phyloP scores from a whole-genome alignment of 1,140 invertebrate species.

The Bombus polaris region DNA sequence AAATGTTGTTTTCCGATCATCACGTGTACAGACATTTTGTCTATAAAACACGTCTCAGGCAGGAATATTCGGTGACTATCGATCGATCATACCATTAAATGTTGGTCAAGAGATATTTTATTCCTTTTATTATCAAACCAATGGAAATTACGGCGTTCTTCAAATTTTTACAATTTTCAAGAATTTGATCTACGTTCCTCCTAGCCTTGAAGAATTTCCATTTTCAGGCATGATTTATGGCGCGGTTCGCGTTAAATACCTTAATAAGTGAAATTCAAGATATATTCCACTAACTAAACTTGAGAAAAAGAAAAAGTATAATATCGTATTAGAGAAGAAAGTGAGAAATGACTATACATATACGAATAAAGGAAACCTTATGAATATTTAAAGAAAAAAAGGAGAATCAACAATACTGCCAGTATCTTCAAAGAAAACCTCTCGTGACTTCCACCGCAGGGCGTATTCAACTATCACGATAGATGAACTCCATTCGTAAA shows the following conservation, averaged over 20 bases:
- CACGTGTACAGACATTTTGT: slow-evolving; percentile 44
- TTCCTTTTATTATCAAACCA: neutral
- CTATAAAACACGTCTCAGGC: slow-evolving; percentile 42
- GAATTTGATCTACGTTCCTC: neutral
- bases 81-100: slow-evolving; percentile 44
- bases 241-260: neutral
- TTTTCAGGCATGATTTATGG: neutral
- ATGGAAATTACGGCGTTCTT: slow-evolving; percentile 3
- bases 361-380: neutral
- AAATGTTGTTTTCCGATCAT: slow-evolving; percentile 44
- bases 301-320: neutral
- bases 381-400: neutral
- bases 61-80: slow-evolving; percentile 30
- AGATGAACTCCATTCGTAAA: slow-evolving; percentile 9
- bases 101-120: slow-evolving; percentile 7
- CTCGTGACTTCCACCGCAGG: neutral
- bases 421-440: slow-evolving; percentile 8
- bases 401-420: slow-evolving; percentile 35
- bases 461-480: slow-evolving; percentile 21
- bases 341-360: neutral
- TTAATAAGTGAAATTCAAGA: neutral
- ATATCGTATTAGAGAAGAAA: neutral
- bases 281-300: neutral
- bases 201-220: slow-evolving; percentile 4
- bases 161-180: neutral